A percentile compares a stretch with the other conserved stretches of the same genome.
Conservation (phyloP, 2,113 vertebrate genomes). For the Gopherus flavomarginatus region DNA sequence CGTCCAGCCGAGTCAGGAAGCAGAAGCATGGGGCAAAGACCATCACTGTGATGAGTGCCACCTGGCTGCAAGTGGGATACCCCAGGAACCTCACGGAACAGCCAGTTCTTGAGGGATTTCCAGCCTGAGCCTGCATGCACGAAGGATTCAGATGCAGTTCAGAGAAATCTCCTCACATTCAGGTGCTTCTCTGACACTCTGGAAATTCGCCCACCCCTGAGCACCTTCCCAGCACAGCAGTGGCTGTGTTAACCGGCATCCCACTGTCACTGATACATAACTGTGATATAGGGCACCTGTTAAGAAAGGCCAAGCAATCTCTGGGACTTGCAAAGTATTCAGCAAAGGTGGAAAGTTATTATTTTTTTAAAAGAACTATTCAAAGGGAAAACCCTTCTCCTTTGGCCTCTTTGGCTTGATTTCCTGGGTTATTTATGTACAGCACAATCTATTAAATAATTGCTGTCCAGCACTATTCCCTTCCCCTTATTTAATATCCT, state of each 20-base stretch:
- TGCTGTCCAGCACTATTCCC: background rate
- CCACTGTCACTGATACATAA: background rate
- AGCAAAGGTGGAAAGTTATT: background rate
- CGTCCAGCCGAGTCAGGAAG: background rate
- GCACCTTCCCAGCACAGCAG: background rate
- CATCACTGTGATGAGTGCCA: background rate
- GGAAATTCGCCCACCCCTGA: background rate
- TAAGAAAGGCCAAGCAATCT: background rate
- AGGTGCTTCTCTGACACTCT: background rate
- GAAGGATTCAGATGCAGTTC: background rate
- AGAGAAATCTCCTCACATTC: background rate
- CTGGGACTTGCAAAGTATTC: background rate
- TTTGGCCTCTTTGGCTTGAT: background rate
- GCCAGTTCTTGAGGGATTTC: background rate
- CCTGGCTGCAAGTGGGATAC: background rate
- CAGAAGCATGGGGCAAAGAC: background rate
- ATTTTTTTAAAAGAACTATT: background rate
- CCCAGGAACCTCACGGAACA: background rate
- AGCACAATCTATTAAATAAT: background rate
- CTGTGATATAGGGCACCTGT: background rate
- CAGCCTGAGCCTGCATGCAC: background rate
- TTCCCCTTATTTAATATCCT: background rate
- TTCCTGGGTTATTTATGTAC: background rate
- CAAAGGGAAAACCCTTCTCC: background rate
- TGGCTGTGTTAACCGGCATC: background rate